Percentiles rank a stretch among this genome's conserved stretches.
These are phyloP conservation scores for Tribolium castaneum DNA, from an alignment of 1,140 invertebrate genomes.

Conservation along the genomic window DNA sequence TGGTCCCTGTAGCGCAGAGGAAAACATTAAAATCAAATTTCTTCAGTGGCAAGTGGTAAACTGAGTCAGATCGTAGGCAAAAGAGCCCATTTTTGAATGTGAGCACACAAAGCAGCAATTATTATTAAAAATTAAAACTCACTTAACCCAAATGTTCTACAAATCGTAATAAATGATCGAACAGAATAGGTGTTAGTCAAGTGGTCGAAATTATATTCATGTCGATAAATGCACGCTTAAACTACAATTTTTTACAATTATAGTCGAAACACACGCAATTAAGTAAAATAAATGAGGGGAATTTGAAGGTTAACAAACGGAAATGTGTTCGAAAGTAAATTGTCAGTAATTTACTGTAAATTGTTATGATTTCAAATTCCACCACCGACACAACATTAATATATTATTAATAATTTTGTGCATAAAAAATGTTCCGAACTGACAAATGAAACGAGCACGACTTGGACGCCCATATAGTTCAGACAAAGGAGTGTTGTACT, in stretches of 20 bases:
- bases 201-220: slow-evolving; percentile 38
- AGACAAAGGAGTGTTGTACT: slow-evolving; percentile 6
- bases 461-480: not conserved
- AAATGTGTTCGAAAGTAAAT: slow-evolving; percentile 42
- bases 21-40: not conserved
- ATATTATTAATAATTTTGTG: slow-evolving; percentile 10
- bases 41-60: not conserved
- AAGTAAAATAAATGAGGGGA: slow-evolving; percentile 37
- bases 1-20: not conserved
- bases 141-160: slow-evolving; percentile 48
- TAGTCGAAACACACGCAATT: slow-evolving; percentile 21
- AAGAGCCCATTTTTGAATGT: not conserved
- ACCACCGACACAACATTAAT: slow-evolving; percentile 11
- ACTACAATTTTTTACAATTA: slow-evolving; percentile 37
- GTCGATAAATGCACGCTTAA: slow-evolving; percentile 34
- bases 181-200: slow-evolving; percentile 34
- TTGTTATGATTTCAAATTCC: slow-evolving; percentile 30
- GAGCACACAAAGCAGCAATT: slow-evolving; percentile 41
- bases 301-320: slow-evolving; percentile 41
- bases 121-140: slow-evolving; percentile 50
- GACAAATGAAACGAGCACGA: not conserved
- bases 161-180: slow-evolving; percentile 48
- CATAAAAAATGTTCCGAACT: not conserved
- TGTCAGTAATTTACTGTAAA: slow-evolving; percentile 39
- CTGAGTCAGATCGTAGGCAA: slow-evolving; percentile 18